A percentile compares a stretch with the other conserved stretches of the same genome.
Evolutionary conservation across 2,888 invertebrate genomes (phyloP).

Genomic region (Myathropa florea): DNA sequence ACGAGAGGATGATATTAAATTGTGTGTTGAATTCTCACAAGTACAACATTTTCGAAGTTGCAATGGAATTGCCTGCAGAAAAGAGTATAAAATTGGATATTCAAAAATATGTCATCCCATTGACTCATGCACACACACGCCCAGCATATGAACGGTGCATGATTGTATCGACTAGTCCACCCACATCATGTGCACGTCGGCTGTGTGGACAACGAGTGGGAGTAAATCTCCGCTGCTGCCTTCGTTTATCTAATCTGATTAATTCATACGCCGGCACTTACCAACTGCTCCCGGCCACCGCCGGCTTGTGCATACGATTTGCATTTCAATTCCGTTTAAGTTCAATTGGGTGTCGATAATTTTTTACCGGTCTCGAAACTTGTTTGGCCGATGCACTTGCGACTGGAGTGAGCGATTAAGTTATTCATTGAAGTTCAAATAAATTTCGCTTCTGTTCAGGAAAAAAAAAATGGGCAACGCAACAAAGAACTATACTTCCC

Average conservation of each 20-base stretch:
- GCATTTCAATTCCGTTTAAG: conserved; percentile 12
- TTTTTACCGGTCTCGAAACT: background rate
- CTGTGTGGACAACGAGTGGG: background rate
- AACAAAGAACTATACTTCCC: background rate
- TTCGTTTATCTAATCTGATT: conserved; percentile 1
- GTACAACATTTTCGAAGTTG: background rate
- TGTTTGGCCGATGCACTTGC: background rate
- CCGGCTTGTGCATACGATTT: background rate
- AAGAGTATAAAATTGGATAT: background rate
- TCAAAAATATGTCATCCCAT: background rate
- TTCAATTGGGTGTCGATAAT: background rate
- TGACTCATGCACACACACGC: background rate
- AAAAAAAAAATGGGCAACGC: background rate
- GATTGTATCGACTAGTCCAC: too few species aligned
- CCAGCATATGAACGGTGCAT: too few species aligned
- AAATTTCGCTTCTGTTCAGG: background rate
- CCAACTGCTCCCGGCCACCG: background rate
- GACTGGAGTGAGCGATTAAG: background rate
- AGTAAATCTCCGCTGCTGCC: background rate
- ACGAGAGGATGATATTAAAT: background rate
- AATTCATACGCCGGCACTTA: conserved; percentile 5
- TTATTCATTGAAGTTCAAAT: background rate
- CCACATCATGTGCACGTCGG: background rate
- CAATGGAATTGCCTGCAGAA: background rate
- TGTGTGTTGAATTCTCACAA: background rate